Conservation (phyloP, 2,888 invertebrate species). For the Euproctis similis region DNA sequence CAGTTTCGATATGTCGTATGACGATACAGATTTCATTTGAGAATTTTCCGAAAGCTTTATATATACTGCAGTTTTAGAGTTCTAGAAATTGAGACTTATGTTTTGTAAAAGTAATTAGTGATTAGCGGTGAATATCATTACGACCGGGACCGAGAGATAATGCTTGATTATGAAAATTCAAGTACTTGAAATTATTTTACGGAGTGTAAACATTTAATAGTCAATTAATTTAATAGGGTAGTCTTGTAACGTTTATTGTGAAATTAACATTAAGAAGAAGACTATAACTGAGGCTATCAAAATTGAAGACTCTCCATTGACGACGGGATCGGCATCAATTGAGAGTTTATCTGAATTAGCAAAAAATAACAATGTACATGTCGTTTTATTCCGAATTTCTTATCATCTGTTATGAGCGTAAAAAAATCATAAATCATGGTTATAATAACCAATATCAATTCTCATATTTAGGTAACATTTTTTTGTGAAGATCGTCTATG, state of each 20-base stretch:
- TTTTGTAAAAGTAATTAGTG: constrained; percentile 56
- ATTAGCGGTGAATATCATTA: constrained; percentile 54
- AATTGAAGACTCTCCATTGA: background rate
- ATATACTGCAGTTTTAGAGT: constrained; percentile 40
- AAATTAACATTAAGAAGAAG: constrained; percentile 18
- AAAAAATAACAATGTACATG: no score
- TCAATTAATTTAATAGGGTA: constrained; percentile 37
- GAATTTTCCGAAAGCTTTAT: constrained; percentile 44
- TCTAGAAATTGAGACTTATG: constrained; percentile 31
- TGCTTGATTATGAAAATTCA: constrained; percentile 55
- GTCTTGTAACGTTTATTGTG: constrained; percentile 17
- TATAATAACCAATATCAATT: no score
- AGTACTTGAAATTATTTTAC: constrained; percentile 43
- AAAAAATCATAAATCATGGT: no score
- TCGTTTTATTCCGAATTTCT: no score
- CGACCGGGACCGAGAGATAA: constrained; percentile 44
- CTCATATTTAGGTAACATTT: no score
- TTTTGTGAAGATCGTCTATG: no score
- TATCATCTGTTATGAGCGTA: no score
- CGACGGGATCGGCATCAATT: no score
- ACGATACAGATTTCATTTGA: constrained; percentile 46
- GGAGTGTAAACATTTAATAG: constrained; percentile 37
- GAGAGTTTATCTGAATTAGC: no score
- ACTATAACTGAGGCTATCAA: constrained; percentile 11
- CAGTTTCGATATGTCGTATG: constrained; percentile 67